Conservation (phyloP, 2,888 invertebrate species). For the Drosophila pegasa region DNA sequence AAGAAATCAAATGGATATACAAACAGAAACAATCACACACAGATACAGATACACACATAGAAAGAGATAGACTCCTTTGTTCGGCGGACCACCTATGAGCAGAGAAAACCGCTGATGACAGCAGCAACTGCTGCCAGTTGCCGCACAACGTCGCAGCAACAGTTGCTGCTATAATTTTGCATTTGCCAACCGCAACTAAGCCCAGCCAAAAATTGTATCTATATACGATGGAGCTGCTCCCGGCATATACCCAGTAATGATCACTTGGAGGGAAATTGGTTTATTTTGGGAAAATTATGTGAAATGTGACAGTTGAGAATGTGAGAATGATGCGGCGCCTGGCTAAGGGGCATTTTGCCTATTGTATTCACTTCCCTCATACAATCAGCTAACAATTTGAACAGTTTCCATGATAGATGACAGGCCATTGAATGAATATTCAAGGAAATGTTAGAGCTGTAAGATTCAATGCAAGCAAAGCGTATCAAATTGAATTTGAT, state of each 20-base stretch:
- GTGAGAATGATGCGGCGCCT: too few species aligned
- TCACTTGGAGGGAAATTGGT: background rate
- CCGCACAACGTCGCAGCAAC: conserved; percentile 40
- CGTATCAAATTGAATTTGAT: too few species aligned
- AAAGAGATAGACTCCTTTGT: conserved; percentile 8
- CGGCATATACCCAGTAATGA: conserved; percentile 6
- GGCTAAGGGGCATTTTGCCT: too few species aligned
- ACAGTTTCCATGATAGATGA: too few species aligned
- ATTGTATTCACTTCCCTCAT: too few species aligned
- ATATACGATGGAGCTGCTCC: background rate
- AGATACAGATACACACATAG: background rate
- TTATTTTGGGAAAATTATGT: background rate
- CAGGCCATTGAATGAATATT: too few species aligned
- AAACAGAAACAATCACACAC: background rate
- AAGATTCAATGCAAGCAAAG: too few species aligned
- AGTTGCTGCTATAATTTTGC: conserved; percentile 40
- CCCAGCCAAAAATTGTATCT: background rate
- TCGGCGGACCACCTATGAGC: conserved; percentile 6
- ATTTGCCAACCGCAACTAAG: conserved; percentile 28
- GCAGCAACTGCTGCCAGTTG: conserved; percentile 48
- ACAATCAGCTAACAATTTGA: too few species aligned
- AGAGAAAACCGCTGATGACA: conserved; percentile 28
- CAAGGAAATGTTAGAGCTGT: too few species aligned
- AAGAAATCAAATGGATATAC: conserved; percentile 21
- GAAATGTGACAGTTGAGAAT: too few species aligned